Base-by-base conservation (phyloP, 2,888 invertebrate genomes). In the Podotricha telesiphe region DNA sequence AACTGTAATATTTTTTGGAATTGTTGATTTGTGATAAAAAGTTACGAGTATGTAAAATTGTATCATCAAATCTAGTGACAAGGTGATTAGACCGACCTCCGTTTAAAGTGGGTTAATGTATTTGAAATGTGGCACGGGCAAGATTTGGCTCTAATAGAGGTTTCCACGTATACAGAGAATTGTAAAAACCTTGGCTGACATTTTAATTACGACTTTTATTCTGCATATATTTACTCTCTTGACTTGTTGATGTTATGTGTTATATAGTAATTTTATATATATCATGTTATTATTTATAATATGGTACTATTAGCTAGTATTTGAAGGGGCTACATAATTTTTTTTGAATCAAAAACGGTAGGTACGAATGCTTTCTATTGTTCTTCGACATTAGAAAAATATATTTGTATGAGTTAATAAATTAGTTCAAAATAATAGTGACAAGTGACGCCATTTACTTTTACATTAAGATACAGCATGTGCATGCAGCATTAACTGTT, bases 41-140 rank as follows among this genome's bases (percentile, higher is more conserved):
- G 58, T 40, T 66, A 70, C 67, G 62, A 71, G 69, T 64, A 59
- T 74, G 73, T 72, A 70, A 67, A 73, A 76, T 73, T 65, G 68
- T 69, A 68, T 78, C 73, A 73, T 74, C 77, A 74, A 80, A 81
- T 82, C 78, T 78, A 79, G 78, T 84, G 82, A 82, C 83, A 80
- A 76, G 82, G 80, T 84, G 79, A 81, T 83, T 81, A 79, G 73
- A 78, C 75, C 78, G 85, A 79, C 86, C 87, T 87, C 84, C 82
- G 79, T 75, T 79, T 68, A 82, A 91, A 89, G 83, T 90, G 81
- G 89, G 89, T 88, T 90, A 91, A 91, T 88, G 87, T 84, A 80
- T 83, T 79, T 80, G 77, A 82, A 79, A 90, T 88, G 86, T 87
- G 80, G 87, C 82, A 80, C 87, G 84, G 76, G 80, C 77, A 78